Conservation (phyloP, 2,888 invertebrate species). For the Pristionchus arcanus region DNA sequence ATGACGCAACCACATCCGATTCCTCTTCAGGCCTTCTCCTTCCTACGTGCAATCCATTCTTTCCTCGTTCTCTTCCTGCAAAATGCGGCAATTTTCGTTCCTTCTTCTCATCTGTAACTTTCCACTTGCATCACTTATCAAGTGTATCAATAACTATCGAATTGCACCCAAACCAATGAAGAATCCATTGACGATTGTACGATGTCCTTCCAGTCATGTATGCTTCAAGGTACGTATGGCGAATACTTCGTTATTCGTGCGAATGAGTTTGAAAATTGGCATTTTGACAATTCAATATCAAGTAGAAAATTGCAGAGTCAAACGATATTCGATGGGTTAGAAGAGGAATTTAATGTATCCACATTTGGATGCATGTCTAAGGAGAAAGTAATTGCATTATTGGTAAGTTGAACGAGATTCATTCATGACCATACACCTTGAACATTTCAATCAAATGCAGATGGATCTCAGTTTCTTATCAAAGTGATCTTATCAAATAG, state of each 20-base stretch:
- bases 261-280: neutral
- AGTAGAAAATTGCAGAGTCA: neutral
- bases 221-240: conserved; percentile 6
- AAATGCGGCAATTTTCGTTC: conserved; percentile 10
- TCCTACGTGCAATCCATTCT: neutral
- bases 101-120: neutral
- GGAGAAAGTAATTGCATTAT: neutral
- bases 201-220: neutral
- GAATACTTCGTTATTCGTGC: neutral
- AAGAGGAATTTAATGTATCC: neutral
- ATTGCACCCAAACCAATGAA: conserved; percentile 6
- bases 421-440: too few relatives aligned
- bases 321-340: neutral
- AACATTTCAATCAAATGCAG: too few relatives aligned
- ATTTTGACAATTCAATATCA: neutral
- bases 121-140: neutral
- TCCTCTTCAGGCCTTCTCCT: neutral
- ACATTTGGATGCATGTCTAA: neutral
- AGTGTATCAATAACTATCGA: conserved; percentile 18
- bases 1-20: neutral
- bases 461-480: neutral
- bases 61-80: neutral
- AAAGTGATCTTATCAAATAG: neutral
- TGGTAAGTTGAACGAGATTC: neutral
- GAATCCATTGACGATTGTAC: neutral